phyloP scores from a whole-genome alignment of 1,140 invertebrate species.

The Papilio helenus region DNA sequence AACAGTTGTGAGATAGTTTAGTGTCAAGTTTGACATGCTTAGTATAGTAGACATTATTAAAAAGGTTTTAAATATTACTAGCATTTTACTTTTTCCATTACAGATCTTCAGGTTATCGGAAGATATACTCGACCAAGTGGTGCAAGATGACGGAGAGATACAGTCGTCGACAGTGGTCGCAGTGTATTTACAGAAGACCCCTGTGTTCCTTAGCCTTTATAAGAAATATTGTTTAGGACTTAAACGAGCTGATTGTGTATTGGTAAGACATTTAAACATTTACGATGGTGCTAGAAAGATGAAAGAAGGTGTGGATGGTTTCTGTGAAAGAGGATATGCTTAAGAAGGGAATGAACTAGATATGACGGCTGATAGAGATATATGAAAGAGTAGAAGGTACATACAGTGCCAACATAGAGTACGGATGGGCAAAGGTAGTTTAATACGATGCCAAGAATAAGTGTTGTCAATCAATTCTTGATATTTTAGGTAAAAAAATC shows the following conservation, averaged over 20 bases:
- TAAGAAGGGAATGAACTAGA: too few species aligned
- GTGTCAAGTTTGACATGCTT: too few species aligned
- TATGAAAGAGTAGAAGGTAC: too few species aligned
- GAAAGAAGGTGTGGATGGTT: too few species aligned
- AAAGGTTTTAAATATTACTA: background rate
- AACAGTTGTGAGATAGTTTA: too few species aligned
- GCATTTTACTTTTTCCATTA: slow-evolving; percentile 23
- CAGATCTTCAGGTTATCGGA: slow-evolving; percentile 89
- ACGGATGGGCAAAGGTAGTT: too few species aligned
- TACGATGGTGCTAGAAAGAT: too few species aligned
- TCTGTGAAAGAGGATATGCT: too few species aligned
- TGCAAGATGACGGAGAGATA: slow-evolving; percentile 88
- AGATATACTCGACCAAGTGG: slow-evolving; percentile 89
- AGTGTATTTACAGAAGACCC: slow-evolving; percentile 88
- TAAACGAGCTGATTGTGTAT: slow-evolving; percentile 91
- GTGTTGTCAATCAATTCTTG: background rate
- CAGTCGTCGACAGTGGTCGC: slow-evolving; percentile 86
- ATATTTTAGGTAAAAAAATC: slow-evolving; percentile 83
- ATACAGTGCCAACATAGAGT: too few species aligned
- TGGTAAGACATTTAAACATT: slow-evolving; percentile 80
- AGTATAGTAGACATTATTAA: too few species aligned
- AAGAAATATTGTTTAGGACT: slow-evolving; percentile 91
- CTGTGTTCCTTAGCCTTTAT: slow-evolving; percentile 88
- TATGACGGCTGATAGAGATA: too few species aligned
- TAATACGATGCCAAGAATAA: too few species aligned